Base-by-base conservation (phyloP, 2,113 vertebrate genomes). In the Micronisus gabar region DNA sequence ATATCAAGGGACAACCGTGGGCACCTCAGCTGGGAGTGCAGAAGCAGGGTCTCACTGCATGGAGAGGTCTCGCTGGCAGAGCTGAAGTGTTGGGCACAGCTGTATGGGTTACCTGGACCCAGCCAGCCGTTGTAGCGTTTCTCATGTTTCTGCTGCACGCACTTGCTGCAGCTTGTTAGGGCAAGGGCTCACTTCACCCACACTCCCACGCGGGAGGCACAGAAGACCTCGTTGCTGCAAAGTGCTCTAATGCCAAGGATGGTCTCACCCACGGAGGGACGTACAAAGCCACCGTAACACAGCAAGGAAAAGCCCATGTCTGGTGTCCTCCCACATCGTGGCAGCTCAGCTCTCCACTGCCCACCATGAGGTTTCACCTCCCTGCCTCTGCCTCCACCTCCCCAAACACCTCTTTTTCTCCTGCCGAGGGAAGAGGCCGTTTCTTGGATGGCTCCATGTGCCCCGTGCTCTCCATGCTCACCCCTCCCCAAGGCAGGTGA, bases 181-280 rank as follows among this genome's bases (percentile, higher is more conserved):
- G 30, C 63, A 86, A 52, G 43, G 52, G 15, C 30, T 82, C 19
- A 8, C 45, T 38, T 48, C 55, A 59, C 13, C 23, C 47, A 9
- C 47, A 40, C 16, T 30, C 34, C 63, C 56, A 13, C 0, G 2
- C 1, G 0, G 7, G 9, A 27, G 30, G 13, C 66, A 55, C n/a
- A 29, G 53, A 59, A 66, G 48, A 30, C 19, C 61, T 80, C 10
- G 2, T 11, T 40, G 48, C 40, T 88, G 61, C 63, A 81, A 68
- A 68, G 40, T 6, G 5, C 17, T 40, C 22, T 63, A 50, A 23
- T 10, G 34, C 25, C 72, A 65, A 41, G 55, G 38, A 29, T 47
- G 48, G 34, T 27, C 29, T 70, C 62, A 36, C 22, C 32, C 43
- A 34, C 2, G 1, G 34, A 50, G 32, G 32, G 32, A 36, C 7